Conservation (phyloP, 2,113 vertebrate genomes). For the Chaetura pelagica region DNA sequence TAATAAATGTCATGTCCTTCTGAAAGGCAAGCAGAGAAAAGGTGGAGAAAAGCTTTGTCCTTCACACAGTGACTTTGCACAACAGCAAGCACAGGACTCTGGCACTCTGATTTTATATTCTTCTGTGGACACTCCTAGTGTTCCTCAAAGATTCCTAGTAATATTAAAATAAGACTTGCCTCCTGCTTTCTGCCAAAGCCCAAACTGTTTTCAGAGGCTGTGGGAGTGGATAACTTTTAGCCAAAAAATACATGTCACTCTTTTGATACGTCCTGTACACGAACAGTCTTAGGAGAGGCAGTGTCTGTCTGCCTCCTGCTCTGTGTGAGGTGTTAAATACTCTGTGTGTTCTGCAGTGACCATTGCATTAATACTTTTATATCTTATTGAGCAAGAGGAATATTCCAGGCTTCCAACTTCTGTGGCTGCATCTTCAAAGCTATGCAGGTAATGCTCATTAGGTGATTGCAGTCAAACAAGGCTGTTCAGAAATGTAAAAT, state of each 20-base stretch:
- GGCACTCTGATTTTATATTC: not conserved
- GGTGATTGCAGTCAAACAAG: not conserved
- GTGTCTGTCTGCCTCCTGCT: not conserved
- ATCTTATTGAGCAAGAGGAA: not conserved
- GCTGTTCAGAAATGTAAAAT: not conserved
- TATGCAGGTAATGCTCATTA: not conserved
- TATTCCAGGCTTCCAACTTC: not conserved
- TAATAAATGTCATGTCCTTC: not conserved
- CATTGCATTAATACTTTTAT: not conserved
- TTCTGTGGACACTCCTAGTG: not conserved
- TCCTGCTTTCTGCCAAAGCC: not conserved
- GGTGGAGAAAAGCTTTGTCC: accelerated
- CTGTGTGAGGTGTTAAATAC: accelerated
- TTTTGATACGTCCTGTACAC: not conserved
- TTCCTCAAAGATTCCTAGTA: not conserved
- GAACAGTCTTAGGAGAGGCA: not conserved
- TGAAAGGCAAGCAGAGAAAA: not conserved
- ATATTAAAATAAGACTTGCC: not conserved
- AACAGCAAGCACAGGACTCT: not conserved
- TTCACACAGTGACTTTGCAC: accelerated
- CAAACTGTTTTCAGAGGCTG: not conserved
- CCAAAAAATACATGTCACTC: not conserved
- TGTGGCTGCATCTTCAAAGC: not conserved
- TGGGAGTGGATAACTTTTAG: not conserved
- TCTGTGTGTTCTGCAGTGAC: not conserved